Conservation (phyloP, 2,888 invertebrate species). For the Gryllus longicercus region DNA sequence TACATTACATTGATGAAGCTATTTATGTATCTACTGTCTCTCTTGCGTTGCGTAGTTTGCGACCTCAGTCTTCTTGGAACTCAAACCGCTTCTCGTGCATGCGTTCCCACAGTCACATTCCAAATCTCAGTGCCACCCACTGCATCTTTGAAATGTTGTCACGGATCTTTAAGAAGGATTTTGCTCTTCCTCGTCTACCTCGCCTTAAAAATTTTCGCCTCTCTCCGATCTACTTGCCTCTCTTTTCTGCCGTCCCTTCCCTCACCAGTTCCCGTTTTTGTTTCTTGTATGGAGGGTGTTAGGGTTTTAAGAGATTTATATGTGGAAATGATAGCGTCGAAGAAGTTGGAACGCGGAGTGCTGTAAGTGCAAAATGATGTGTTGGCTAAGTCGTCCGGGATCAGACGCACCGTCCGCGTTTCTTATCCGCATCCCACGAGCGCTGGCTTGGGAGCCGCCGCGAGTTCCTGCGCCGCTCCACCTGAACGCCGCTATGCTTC, state of each 20-base stretch:
- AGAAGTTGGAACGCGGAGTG: background rate
- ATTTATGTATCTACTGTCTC: no score
- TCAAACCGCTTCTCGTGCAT: no score
- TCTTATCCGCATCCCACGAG: background rate
- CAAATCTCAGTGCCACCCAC: background rate
- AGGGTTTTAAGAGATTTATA: conserved; percentile 10
- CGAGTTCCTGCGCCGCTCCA: no score
- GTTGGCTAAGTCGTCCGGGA: background rate
- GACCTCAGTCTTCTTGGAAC: no score
- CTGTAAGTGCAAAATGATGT: background rate
- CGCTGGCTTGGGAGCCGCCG: no score
- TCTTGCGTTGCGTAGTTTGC: no score
- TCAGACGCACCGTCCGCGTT: background rate
- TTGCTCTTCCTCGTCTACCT: background rate
- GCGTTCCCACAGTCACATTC: no score
- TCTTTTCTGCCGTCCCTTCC: background rate
- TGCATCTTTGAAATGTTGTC: background rate
- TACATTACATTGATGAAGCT: no score
- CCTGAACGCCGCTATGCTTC: no score
- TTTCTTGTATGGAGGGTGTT: background rate
- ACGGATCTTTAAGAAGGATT: conserved; percentile 17
- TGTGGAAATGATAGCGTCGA: conserved; percentile 17
- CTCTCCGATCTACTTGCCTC: background rate
- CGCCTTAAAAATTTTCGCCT: background rate
- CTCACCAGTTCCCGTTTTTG: background rate